Conservation (phyloP, 2,888 invertebrate species). For the Drosophila barbarae region DNA sequence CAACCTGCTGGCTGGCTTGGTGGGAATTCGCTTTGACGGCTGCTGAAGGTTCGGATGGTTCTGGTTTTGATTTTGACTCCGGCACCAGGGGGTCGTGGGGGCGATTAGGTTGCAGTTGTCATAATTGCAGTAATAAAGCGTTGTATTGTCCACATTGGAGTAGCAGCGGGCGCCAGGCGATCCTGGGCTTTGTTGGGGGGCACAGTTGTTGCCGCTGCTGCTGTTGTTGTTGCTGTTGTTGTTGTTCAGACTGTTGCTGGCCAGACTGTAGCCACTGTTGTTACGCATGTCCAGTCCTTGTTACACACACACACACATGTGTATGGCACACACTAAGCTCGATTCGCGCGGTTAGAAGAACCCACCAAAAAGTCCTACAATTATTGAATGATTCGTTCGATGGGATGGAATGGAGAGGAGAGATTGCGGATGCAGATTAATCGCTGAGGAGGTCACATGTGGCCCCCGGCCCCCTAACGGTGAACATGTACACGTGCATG, state of each 20-base stretch:
- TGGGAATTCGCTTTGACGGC: slow-evolving; percentile 49
- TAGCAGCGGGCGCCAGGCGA: slow-evolving; percentile 41
- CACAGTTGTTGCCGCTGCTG: slow-evolving; percentile 17
- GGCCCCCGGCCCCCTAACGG: slow-evolving; percentile 6
- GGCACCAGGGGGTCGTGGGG: slow-evolving; percentile 34
- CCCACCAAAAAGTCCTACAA: slow-evolving; percentile 23
- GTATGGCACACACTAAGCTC: slow-evolving; percentile 17
- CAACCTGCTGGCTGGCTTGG: slow-evolving; percentile 37
- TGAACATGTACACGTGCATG: slow-evolving; percentile 17
- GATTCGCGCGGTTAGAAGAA: slow-evolving; percentile 4
- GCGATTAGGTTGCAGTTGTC: slow-evolving; percentile 34
- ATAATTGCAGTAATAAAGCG: slow-evolving; percentile 60
- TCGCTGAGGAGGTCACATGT: slow-evolving; percentile 20
- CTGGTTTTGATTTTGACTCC: slow-evolving; percentile 31
- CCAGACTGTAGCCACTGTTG: slow-evolving; percentile 36
- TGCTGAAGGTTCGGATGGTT: slow-evolving; percentile 24
- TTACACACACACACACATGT: slow-evolving; percentile 13
- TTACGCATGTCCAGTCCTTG: slow-evolving; percentile 46
- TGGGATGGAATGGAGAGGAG: slow-evolving; percentile 11
- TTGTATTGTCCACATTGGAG: slow-evolving; percentile 51
- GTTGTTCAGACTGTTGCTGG: slow-evolving; percentile 41
- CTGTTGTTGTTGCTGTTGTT: slow-evolving; percentile 46
- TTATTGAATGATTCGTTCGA: slow-evolving; percentile 29
- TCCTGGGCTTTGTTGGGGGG: slow-evolving; percentile 23
- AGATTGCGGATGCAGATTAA: slow-evolving; percentile 36